phyloP scores from a whole-genome alignment of 2,113 vertebrate genomes.

The Platichthys stellatus region DNA sequence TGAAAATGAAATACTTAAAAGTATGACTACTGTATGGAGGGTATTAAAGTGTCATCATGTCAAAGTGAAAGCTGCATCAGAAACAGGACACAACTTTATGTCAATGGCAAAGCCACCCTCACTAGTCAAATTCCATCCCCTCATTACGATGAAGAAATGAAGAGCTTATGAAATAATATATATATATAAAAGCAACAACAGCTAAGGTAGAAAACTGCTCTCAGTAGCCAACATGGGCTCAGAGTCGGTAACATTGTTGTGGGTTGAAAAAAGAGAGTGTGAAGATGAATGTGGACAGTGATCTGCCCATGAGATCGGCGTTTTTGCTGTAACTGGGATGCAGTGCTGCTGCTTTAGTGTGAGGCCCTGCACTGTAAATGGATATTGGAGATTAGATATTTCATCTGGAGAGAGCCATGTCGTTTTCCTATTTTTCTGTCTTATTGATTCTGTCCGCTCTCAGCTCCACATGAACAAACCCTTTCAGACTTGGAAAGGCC shows the following conservation, averaged over 20 bases:
- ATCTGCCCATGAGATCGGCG: conserved; percentile 48
- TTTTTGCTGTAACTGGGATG: conserved; percentile 65
- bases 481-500: conserved; percentile 68
- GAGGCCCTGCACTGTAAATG: conserved; percentile 82
- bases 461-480: conserved; percentile 80
- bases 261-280: conserved; percentile 12
- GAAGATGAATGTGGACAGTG: conserved; percentile 43
- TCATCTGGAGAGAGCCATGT: conserved; percentile 84
- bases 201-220: conserved; percentile 29
- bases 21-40: conserved; percentile 56
- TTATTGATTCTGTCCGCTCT: conserved; percentile 84
- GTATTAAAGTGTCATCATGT: conserved; percentile 74
- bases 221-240: conserved; percentile 3
- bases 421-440: conserved; percentile 85
- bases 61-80: conserved; percentile 61
- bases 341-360: conserved; percentile 70
- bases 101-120: conserved; percentile 64
- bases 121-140: conserved; percentile 38
- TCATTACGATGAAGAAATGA: conserved; percentile 48
- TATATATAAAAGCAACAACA: conserved; percentile 38
- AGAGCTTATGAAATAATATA: conserved; percentile 32
- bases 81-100: conserved; percentile 58
- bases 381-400: conserved; percentile 86
- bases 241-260: conserved; percentile 28
- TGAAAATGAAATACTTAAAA: conserved; percentile 60